Conservation (phyloP, 2,797 vertebrate species). For the Chaunax sp. region DNA sequence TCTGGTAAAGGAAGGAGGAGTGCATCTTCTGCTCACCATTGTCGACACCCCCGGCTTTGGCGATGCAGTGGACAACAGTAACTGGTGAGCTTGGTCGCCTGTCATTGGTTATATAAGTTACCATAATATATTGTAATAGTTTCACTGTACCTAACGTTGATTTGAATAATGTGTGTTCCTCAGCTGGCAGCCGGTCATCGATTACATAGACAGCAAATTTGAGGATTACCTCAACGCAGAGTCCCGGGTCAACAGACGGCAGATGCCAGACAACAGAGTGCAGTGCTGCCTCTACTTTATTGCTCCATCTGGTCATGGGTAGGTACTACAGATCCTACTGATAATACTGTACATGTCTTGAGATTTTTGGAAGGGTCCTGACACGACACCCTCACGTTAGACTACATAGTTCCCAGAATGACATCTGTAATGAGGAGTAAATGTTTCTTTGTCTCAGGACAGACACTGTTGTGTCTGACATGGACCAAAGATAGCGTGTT, state of each 20-base stretch:
- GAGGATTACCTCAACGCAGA: conserved; percentile 97
- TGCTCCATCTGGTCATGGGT: conserved; percentile 97
- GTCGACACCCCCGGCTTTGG: conserved; percentile 97
- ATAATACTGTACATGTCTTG: no score
- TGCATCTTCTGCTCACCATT: conserved; percentile 94
- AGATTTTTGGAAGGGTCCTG: not conserved
- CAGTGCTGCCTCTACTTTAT: conserved; percentile 98
- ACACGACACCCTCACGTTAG: not conserved
- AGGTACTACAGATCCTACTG: conserved; percentile 58
- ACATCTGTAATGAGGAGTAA: not conserved
- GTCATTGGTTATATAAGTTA: not conserved
- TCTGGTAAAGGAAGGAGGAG: conserved; percentile 95
- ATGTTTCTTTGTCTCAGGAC: no score
- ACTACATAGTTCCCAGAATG: not conserved
- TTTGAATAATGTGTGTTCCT: conserved; percentile 21
- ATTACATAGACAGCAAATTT: conserved; percentile 97
- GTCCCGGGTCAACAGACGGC: conserved; percentile 94
- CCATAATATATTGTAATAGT: not conserved
- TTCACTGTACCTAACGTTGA: not conserved
- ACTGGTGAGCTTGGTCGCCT: conserved; percentile 85
- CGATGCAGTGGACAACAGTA: conserved; percentile 97
- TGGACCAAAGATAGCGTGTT: no score
- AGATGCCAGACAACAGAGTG: conserved; percentile 95
- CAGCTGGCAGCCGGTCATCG: conserved; percentile 96
- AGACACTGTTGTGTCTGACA: no score